Base-by-base conservation (phyloP, 1,140 invertebrate genomes). In the Plectrocnemia conspersa region DNA sequence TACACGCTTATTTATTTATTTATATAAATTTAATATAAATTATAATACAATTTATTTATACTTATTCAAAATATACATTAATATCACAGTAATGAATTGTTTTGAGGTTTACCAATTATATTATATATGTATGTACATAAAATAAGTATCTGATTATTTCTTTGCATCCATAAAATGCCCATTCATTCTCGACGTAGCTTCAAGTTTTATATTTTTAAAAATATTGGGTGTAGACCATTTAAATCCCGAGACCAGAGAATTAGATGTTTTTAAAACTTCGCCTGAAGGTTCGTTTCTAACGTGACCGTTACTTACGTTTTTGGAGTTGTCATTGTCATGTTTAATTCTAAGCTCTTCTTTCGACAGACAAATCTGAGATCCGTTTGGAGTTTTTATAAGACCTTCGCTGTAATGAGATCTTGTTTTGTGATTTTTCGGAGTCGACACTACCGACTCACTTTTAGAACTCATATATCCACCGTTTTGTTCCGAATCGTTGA, bases 141-240 rank as follows among this genome's bases (percentile, higher is more conserved):
- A 13, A 54, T 13, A 38, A 13, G 47, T 54, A 24, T 45, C 18
- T 6, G 15, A 45, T 52, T 22, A 61, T 40, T 56, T 60, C 24
- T 52, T 53, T 9, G 35, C 29, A 36, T 56, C 54, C 21, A 36
- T 41, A 13, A 46, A 19, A 33, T 59, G 53, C 19, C 58, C 58
- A 36, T 59, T 59, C 7, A 35, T 9, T 19, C 35, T 45, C n/a
- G 58, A 27, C 3, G 58, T 47, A 56, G 35, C 53, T 10, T 61
- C 54, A 18, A 61, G 56, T 27, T 52, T 33, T 15, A 61, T 61
- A 45, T 61, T 61, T 45, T 61, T 61, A 23, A 61, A 61, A 18
- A 61, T 55, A 16, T 44, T 52, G 4, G 57, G 55, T 36, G 59
- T 49, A 1, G 59, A 55, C 59, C 59, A 61, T 19, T 52, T 33